Percentiles rank a stretch among this genome's conserved stretches.
Conservation (phyloP, 30 jellyfish, hydroid and myxozoan species). For the Sanderia malayensis region DNA sequence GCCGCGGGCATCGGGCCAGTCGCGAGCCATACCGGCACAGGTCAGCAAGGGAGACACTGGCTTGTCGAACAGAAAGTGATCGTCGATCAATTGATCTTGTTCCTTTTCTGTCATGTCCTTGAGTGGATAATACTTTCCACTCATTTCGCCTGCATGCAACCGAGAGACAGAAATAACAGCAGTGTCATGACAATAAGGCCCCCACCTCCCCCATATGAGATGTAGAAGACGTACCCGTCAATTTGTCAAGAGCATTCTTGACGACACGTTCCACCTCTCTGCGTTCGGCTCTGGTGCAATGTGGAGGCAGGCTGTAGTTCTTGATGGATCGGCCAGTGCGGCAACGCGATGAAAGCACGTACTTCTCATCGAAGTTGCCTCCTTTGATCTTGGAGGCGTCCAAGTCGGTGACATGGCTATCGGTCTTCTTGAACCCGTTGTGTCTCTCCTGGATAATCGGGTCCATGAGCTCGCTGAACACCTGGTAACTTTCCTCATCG, state of each 20-base stretch:
- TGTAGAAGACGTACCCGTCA: conserved; percentile 19
- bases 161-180: neutral
- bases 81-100: conserved; percentile 61
- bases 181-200: neutral
- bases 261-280: conserved; percentile 57
- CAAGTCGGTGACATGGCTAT: conserved; percentile 59
- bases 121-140: conserved; percentile 56
- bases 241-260: conserved; percentile 46
- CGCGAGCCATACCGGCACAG: conserved; percentile 86
- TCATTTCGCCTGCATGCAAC: conserved; percentile 38
- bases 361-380: conserved; percentile 71
- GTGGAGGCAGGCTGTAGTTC: conserved; percentile 63
- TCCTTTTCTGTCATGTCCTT: conserved; percentile 70
- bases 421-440: conserved; percentile 64
- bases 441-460: conserved; percentile 76
- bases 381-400: conserved; percentile 75
- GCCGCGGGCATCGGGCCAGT: conserved; percentile 92
- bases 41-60: conserved; percentile 78
- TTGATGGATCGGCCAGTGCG: conserved; percentile 77
- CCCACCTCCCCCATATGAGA: neutral
- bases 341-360: conserved; percentile 66
- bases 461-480: conserved; percentile 68
- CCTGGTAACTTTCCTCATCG: conserved; percentile 67
- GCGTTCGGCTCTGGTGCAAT: conserved; percentile 79
- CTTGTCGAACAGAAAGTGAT: conserved; percentile 74